Evolutionary conservation across 2,888 invertebrate genomes (phyloP).

Genomic region (Pterostichus niger): DNA sequence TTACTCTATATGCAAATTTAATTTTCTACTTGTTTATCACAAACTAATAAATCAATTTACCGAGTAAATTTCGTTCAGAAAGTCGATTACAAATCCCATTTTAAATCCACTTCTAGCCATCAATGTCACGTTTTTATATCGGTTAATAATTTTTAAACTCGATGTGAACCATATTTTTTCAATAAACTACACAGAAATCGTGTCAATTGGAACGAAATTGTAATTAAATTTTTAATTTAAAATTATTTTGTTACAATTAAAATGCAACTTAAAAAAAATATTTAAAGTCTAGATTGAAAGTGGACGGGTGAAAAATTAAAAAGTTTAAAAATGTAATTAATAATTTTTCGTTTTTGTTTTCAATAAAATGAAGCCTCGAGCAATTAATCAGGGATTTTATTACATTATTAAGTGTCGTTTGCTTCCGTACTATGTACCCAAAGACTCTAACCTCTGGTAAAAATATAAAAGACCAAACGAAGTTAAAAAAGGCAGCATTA

Average conservation of each 20-base stretch:
- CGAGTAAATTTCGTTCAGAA: neutral
- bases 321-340: constrained; percentile 23
- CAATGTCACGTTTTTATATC: neutral
- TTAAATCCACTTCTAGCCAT: neutral
- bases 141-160: neutral
- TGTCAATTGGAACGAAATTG: neutral
- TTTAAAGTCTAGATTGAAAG: neutral
- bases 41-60: constrained; percentile 10
- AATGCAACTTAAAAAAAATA: neutral
- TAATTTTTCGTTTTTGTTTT: constrained; percentile 14
- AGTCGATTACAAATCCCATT: constrained; percentile 20
- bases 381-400: constrained; percentile 22
- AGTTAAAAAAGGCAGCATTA: constrained; percentile 3
- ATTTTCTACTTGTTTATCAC: constrained; percentile 17
- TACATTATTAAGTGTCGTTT: constrained; percentile 40
- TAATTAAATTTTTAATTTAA: constrained; percentile 3
- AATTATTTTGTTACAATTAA: neutral
- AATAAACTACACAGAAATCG: neutral
- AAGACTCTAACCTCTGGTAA: neutral
- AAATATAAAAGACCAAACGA: neutral
- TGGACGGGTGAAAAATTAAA: neutral
- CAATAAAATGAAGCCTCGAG: neutral
- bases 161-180: neutral
- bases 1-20: neutral
- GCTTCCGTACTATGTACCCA: constrained; percentile 18